Conservation (phyloP, 2,113 vertebrate species). For the Maylandia zebra region DNA sequence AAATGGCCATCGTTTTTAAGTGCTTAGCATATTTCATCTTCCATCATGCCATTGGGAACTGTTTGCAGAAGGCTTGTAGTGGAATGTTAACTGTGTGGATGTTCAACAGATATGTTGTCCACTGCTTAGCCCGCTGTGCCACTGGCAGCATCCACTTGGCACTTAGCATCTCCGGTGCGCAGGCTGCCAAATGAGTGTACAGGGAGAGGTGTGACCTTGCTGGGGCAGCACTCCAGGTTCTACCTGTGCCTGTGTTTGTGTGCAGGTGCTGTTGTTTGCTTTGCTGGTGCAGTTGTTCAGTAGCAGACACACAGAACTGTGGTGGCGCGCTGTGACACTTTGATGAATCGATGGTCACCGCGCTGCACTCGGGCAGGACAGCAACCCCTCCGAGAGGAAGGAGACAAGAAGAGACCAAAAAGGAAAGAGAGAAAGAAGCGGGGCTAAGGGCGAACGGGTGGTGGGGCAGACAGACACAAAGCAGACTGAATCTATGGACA, state of each 20-base stretch:
- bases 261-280: constrained; percentile 52
- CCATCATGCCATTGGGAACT: neutral
- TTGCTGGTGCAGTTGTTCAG: constrained; percentile 55
- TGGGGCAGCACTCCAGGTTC: constrained; percentile 33
- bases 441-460: neutral
- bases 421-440: neutral
- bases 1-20: neutral
- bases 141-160: constrained; percentile 29
- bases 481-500: neutral
- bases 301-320: constrained; percentile 34
- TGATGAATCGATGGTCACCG: constrained; percentile 65
- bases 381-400: constrained; percentile 43
- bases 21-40: neutral
- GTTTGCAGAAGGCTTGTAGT: neutral
- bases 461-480: neutral
- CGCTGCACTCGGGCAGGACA: constrained; percentile 40
- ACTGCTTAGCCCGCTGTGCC: constrained; percentile 8
- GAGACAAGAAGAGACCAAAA: constrained; percentile 8
- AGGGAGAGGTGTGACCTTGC: constrained; percentile 56
- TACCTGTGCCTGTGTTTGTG: constrained; percentile 29
- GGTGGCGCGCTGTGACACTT: constrained; percentile 56
- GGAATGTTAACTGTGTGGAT: constrained; percentile 1
- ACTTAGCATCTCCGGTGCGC: neutral
- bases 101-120: constrained; percentile 30
- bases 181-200: constrained; percentile 18